Base-by-base conservation (phyloP, 2,113 vertebrate genomes). In the Pelodiscus sinensis region DNA sequence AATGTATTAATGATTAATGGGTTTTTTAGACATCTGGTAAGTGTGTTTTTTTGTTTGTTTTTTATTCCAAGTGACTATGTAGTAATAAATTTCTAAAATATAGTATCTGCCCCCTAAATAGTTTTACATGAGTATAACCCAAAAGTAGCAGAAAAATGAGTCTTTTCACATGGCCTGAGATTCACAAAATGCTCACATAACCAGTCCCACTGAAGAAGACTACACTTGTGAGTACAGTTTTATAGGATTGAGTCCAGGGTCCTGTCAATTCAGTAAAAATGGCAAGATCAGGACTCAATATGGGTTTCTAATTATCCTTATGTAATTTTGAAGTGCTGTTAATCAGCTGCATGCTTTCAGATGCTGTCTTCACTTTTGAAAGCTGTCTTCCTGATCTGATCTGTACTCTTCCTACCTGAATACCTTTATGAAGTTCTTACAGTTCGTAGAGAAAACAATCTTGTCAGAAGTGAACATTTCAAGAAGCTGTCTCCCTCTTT, bases 401-500 rank as follows among this genome's bases (percentile, higher is more conserved):
- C 6, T 77, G 73, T 77, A 44, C 38, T 75, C 19, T 11, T 44
- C 44, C 44, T 50, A 38, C 73, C 38, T 44, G 22, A 11, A 50
- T 44, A 44, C 38, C 38, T 25, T 14, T 25, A 77, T 50, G 73
- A 77, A 77, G 38, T 50, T 77, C 21, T 77, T 77, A 77, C 38
- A 77, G 12, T 25, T 15, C 27, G 73, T 22, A 27, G 22, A 77
- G 38, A 77, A 77, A 27, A 77, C 6, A 50, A 38, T 77, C 35
- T 50, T 44, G 44, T 75, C 22, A 50, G 29, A 87, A 82, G 60
- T 52, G 29, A 71, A 88, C 1, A 1, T 81, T 83, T 81, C 75
- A 14, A 90, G 77, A 91, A 81, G n/a, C 44, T 44, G 15, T 85
- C 13, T 85, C 38, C 55, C 90, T 82, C 75, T 68, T 35, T 65